Base-by-base conservation (phyloP, 2,797 vertebrate genomes). In the Atherinosoma microstoma region DNA sequence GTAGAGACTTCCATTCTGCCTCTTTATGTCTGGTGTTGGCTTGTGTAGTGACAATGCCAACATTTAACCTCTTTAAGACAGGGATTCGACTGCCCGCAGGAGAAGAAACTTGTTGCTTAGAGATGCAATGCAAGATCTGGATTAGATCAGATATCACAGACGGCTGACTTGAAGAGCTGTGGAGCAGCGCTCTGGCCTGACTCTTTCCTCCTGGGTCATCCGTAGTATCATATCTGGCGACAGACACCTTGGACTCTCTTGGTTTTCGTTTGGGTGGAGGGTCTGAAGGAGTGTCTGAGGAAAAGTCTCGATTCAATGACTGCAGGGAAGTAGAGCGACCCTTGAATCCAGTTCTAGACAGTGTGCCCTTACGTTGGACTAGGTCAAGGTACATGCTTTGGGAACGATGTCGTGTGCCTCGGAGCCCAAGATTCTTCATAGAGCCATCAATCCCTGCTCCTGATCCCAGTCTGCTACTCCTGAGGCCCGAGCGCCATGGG, bases 41-140 rank as follows among this genome's bases (percentile, higher is more conserved):
- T 68, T 12, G 67, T 3, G 32, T 58, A 45, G 64, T 68, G 6
- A 73, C 22, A 18, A 64, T 29, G 8, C 79, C 47, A 34, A 35
- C 22, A 42, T 32, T 70, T 57, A 83, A 75, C 73, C 75, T 85
- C 65, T 64, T 85, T 47, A 91, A 73, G 27, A 95, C 62, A 6
- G 95, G 95, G 72, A 96, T 94, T 75, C 80, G 94, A 64, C 94
- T 95, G 34, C 90, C 90, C 6, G 77, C 59, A 3, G 87, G 85
- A n/a, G 35, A 67, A 51, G 70, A 84, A 13, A 94, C 51, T 2
- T 82, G 80, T 11, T 82, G 88, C 42, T 66, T 90, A 54, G 84
- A 83, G 70, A 94, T 89, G 65, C 84, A 89, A 73, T 84, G 89
- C 49, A 95, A 74, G 64, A 94, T 74, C 69, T 92, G 88, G 64